A percentile compares a stretch with the other conserved stretches of the same genome.
These are phyloP conservation scores for Leucosticte australis DNA, from an alignment of 2,113 vertebrate species.

Conservation along the genomic window DNA sequence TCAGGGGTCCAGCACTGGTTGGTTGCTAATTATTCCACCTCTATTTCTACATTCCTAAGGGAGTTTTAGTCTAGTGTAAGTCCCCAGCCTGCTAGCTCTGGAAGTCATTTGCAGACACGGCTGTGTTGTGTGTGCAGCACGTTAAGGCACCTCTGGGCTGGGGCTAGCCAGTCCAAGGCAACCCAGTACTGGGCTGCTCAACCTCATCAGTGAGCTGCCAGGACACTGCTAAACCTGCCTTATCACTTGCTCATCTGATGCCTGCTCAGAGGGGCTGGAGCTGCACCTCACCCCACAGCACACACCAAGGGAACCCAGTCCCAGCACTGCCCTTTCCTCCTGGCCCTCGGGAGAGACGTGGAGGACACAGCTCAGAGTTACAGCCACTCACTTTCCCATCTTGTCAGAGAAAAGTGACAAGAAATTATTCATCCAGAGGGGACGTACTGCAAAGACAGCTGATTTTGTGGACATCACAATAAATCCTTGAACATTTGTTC, in stretches of 20 bases:
- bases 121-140: accelerated
- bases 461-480: constrained; percentile 36
- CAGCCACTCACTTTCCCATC: not conserved
- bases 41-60: not conserved
- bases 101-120: not conserved
- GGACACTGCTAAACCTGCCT: not conserved
- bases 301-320: not conserved
- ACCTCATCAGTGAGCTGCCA: not conserved
- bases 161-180: not conserved
- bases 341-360: not conserved
- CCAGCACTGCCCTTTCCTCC: not conserved
- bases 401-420: constrained; percentile 6
- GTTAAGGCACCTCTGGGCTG: not conserved
- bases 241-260: not conserved
- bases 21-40: not conserved
- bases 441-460: constrained; percentile 17
- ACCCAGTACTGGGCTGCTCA: not conserved
- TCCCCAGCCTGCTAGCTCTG: not conserved
- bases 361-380: constrained; percentile 2
- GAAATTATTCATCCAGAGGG: constrained; percentile 2
- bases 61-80: not conserved
- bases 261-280: not conserved
- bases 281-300: not conserved
- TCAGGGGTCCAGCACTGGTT: not conserved
- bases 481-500: constrained; percentile 33